phyloP scores from a whole-genome alignment of 1,140 invertebrate species.

The Dreissena polymorpha region DNA sequence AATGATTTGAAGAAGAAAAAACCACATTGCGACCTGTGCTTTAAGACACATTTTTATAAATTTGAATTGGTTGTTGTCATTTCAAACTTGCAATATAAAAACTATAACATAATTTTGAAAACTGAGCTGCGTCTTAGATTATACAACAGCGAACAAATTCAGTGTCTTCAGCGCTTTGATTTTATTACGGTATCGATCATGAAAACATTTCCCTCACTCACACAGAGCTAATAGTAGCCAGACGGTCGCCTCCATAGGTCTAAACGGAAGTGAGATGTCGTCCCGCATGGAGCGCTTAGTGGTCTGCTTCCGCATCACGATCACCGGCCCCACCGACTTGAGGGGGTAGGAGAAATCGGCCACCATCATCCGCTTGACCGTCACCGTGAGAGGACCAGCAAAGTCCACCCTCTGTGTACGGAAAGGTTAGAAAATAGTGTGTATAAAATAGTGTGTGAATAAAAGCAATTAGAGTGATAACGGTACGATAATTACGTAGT shows the following conservation, averaged over 20 bases:
- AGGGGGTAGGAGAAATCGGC: conserved; percentile 76
- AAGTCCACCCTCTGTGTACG: conserved; percentile 74
- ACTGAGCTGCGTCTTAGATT: no score
- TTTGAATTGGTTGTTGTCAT: no score
- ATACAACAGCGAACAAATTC: no score
- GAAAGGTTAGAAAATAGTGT: conserved; percentile 44
- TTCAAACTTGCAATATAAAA: no score
- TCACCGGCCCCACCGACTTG: conserved; percentile 69
- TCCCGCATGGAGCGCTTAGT: conserved; percentile 51
- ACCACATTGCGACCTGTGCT: no score
- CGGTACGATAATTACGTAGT: neutral
- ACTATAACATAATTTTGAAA: no score
- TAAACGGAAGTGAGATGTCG: conserved; percentile 95
- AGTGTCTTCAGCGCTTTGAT: no score
- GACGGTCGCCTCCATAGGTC: conserved; percentile 91
- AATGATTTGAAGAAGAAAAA: no score
- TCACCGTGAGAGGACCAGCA: conserved; percentile 74
- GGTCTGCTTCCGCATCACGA: conserved; percentile 72
- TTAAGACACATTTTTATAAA: no score
- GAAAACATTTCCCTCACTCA: no score
- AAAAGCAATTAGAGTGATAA: neutral
- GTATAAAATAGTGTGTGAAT: neutral
- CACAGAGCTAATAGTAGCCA: conserved; percentile 67
- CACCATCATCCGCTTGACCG: conserved; percentile 58
- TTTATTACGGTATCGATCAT: no score